phyloP scores from a whole-genome alignment of 2,113 vertebrate genomes.

The Ageneiosus marmoratus region DNA sequence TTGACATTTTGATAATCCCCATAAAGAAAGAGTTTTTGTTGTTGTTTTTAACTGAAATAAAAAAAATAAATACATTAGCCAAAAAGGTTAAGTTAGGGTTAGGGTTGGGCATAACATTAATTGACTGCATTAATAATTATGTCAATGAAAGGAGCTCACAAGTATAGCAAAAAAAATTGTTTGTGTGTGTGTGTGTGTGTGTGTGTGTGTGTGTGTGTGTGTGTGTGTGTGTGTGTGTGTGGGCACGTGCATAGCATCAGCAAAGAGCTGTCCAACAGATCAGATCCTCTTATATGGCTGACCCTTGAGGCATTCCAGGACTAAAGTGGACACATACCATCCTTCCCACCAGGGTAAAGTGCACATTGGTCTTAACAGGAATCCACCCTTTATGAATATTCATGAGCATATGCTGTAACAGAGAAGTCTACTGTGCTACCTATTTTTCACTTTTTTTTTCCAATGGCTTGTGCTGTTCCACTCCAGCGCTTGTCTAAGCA shows the following conservation, averaged over 20 bases:
- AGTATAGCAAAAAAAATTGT: no score
- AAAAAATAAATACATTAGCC: no score
- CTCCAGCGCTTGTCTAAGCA: constrained; percentile 43
- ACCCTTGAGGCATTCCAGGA: constrained; percentile 56
- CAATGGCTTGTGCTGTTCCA: constrained; percentile 18
- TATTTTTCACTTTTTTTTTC: constrained; percentile 26
- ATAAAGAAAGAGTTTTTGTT: neutral
- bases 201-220: neutral
- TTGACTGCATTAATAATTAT: no score
- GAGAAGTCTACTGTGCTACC: constrained; percentile 1
- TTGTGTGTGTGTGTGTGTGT: neutral
- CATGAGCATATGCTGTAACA: constrained; percentile 51
- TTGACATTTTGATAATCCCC: no score
- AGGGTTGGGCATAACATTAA: no score
- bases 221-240: neutral
- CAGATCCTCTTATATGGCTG: constrained; percentile 46
- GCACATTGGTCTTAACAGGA: constrained; percentile 35
- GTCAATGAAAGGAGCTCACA: no score
- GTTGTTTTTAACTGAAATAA: no score
- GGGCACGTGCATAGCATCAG: constrained; percentile 56
- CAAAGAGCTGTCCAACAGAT: constrained; percentile 52
- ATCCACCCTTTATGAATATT: constrained; percentile 64
- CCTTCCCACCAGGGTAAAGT: constrained; percentile 56
- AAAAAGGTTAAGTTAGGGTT: no score
- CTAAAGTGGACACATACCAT: constrained; percentile 22